Base-by-base conservation (phyloP, 1,140 invertebrate species). In the Andricus grossulariae region DNA sequence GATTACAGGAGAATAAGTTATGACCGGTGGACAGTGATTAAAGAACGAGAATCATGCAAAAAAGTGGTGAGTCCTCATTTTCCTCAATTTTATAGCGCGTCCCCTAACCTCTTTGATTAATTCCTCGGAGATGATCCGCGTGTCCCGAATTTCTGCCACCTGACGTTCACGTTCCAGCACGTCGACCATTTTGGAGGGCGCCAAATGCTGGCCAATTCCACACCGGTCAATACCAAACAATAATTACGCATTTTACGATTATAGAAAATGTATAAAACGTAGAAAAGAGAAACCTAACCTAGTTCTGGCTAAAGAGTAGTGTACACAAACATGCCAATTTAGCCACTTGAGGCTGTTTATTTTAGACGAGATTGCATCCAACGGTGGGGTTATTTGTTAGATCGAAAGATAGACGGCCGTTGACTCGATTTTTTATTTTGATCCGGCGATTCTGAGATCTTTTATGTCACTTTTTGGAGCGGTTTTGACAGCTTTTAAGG, bases 181-280 rank as follows among this genome's bases (percentile, higher is more conserved):
- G 83, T 80, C 85, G 82, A 83, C 85, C 87, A 85, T 85, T 87
- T 88, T 88, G 83, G 60, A 82, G 73, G 80, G 84, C 85, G 83
- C 83, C 85, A 83, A 88, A 88, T 87, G 84, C 71, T 75, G 78
- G 18, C 50, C 74, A 25, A 15, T 57, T 50, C 18, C 18, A 1
- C 54, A 60, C 21, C 78, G 83, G 82, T 85, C 84, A 80, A 85
- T 85, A 85, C 78, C 50, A 18, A 66, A 45, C 54, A 75, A 55
- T 55, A 55, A 45, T 66, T 25, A 15, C 39, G 7, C 7, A 45
- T 45, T 10, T 32, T 3, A 32, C 6, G 6, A 32, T 32, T 8
- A 1, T 45, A 45, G 7, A 45, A 5, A 45, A 45, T 45, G 10
- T 45, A 45, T 32, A 32, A 32, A 32, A 32, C 25, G 25, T 32